Percentiles rank a stretch among this genome's conserved stretches.
Conservation (phyloP, 2,113 vertebrate genomes). For the Apodemus sylvaticus region DNA sequence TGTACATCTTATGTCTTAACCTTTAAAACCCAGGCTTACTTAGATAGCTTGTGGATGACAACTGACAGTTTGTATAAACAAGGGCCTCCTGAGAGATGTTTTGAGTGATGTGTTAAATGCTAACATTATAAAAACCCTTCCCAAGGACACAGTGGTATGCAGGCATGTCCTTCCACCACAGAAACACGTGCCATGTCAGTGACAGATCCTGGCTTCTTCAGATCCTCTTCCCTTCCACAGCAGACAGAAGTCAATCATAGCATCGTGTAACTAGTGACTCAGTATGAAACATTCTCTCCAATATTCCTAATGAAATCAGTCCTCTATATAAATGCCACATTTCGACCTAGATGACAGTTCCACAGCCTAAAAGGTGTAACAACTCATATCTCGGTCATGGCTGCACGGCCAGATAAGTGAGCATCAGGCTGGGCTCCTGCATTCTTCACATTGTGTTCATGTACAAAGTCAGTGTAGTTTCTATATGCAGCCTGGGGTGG, state of each 20-base stretch:
- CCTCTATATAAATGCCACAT: conserved; percentile 44
- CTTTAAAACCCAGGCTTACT: conserved; percentile 3
- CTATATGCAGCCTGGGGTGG: conserved; percentile 79
- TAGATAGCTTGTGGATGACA: not conserved
- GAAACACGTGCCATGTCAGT: not conserved
- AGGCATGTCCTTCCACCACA: not conserved
- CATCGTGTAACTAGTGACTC: conserved; percentile 7
- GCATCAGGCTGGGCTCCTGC: conserved; percentile 73
- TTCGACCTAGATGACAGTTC: conserved; percentile 48
- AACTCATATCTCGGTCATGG: conserved; percentile 84
- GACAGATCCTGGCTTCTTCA: not conserved
- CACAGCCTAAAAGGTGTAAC: conserved; percentile 34
- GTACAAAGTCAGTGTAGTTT: conserved; percentile 80
- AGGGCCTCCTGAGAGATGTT: conserved; percentile 32
- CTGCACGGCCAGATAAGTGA: conserved; percentile 63
- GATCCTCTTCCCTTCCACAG: conserved; percentile 46
- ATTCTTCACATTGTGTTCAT: conserved; percentile 84
- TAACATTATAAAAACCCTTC: conserved; percentile 60
- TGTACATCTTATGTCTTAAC: not conserved
- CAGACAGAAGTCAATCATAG: conserved; percentile 64
- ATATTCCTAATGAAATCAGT: conserved; percentile 41
- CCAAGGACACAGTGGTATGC: conserved; percentile 12
- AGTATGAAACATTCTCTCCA: conserved; percentile 6
- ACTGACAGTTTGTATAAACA: conserved; percentile 26
- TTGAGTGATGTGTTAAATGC: conserved; percentile 16